Conservation (phyloP, 1,140 invertebrate genomes). For the Varroa destructor region DNA sequence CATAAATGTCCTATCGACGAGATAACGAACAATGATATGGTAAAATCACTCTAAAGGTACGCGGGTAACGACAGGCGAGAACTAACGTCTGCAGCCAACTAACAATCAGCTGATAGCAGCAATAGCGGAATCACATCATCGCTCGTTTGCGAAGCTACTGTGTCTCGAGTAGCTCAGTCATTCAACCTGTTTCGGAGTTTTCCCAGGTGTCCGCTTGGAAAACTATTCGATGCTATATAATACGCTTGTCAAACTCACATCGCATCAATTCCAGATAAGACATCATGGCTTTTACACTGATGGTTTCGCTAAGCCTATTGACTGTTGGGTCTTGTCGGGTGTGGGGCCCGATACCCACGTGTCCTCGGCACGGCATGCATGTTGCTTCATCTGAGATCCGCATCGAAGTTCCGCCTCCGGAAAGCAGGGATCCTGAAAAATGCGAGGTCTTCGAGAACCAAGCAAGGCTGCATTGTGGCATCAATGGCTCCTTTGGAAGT, state of each 20-base stretch:
- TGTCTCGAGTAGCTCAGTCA: too few species aligned
- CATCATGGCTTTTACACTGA: not conserved
- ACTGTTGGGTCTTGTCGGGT: not conserved
- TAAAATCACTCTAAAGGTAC: too few species aligned
- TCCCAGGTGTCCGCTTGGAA: not conserved
- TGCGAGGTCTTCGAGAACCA: not conserved
- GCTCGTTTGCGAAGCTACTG: too few species aligned
- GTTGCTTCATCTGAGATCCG: slow-evolving; percentile 15
- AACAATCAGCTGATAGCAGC: too few species aligned
- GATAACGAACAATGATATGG: too few species aligned
- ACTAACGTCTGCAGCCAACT: too few species aligned
- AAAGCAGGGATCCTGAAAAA: slow-evolving; percentile 7
- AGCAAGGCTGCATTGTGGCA: slow-evolving; percentile 7
- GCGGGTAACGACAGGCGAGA: too few species aligned
- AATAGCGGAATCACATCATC: too few species aligned
- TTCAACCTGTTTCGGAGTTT: not conserved
- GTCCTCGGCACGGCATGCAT: not conserved
- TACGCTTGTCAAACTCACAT: not conserved
- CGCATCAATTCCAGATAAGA: not conserved
- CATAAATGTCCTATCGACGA: too few species aligned
- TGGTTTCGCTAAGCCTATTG: slow-evolving; percentile 7
- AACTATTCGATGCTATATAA: not conserved
- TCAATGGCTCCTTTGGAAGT: slow-evolving; percentile 6
- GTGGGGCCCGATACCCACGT: slow-evolving; percentile 1
- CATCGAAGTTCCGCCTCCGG: slow-evolving; percentile 11